Percentiles rank a stretch among this genome's conserved stretches.
These are phyloP conservation scores for Torymus auratus DNA, from an alignment of 2,888 invertebrate species.

Conservation along the genomic window DNA sequence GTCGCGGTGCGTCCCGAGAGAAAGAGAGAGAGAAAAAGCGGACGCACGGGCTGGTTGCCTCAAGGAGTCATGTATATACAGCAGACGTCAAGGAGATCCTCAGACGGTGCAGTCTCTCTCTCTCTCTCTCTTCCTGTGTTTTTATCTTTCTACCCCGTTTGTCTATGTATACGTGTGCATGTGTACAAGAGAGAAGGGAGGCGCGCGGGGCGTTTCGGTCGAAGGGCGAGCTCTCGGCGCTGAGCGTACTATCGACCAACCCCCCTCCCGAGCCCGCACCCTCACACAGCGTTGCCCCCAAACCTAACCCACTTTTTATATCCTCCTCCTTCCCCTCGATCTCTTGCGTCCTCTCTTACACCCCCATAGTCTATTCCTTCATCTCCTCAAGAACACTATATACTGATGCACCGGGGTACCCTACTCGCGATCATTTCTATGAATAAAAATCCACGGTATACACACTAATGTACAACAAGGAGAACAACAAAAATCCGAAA, in stretches of 20 bases:
- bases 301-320: conserved; percentile 51
- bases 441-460: too few species aligned
- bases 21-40: neutral
- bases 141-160: too few species aligned
- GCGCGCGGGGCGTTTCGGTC: conserved; percentile 36
- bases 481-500: too few species aligned
- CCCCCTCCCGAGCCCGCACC: neutral
- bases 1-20: neutral
- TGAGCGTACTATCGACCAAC: too few species aligned
- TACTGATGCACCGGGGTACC: too few species aligned
- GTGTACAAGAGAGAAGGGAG: neutral
- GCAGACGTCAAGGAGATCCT: too few species aligned
- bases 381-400: neutral
- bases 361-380: neutral
- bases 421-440: too few species aligned
- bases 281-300: neutral
- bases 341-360: neutral
- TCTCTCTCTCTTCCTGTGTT: too few species aligned
- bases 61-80: too few species aligned
- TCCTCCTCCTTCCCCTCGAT: neutral
- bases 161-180: neutral
- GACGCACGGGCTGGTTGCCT: too few species aligned
- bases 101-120: too few species aligned
- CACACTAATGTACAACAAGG: too few species aligned
- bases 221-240: conserved; percentile 58